phyloP scores from a whole-genome alignment of 2,797 vertebrate genomes.

The Oceanodroma leucorhoa region DNA sequence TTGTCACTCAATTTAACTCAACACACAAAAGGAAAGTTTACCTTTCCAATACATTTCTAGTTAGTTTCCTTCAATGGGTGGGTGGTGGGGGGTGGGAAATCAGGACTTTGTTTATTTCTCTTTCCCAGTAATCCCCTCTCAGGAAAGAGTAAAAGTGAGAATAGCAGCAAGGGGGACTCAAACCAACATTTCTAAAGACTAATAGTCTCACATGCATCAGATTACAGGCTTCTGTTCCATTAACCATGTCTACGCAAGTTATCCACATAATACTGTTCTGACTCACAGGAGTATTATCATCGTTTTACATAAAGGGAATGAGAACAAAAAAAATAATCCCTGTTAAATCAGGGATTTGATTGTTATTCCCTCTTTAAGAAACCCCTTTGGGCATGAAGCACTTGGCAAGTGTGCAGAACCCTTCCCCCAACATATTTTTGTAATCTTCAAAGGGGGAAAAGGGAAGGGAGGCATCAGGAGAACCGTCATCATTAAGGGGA shows the following conservation, averaged over 20 bases:
- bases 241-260: not conserved
- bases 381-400: not conserved
- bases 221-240: not conserved
- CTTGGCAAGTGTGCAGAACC: not conserved
- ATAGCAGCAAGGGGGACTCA: not conserved
- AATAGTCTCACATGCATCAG: not conserved
- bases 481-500: fast-evolving
- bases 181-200: not conserved
- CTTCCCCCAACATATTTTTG: not conserved
- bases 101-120: not conserved
- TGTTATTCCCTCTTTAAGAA: not conserved
- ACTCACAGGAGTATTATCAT: not conserved
- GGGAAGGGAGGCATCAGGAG: not conserved
- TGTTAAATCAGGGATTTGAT: not conserved
- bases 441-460: not conserved
- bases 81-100: no score
- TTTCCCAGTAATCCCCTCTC: not conserved
- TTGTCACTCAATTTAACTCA: not conserved
- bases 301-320: not conserved
- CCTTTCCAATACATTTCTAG: not conserved
- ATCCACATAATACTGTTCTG: not conserved
- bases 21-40: not conserved
- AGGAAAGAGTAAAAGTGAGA: not conserved
- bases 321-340: not conserved
- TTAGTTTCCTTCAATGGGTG: fast-evolving